phyloP scores from a whole-genome alignment of 2,888 invertebrate genomes.

The Meganola albula region DNA sequence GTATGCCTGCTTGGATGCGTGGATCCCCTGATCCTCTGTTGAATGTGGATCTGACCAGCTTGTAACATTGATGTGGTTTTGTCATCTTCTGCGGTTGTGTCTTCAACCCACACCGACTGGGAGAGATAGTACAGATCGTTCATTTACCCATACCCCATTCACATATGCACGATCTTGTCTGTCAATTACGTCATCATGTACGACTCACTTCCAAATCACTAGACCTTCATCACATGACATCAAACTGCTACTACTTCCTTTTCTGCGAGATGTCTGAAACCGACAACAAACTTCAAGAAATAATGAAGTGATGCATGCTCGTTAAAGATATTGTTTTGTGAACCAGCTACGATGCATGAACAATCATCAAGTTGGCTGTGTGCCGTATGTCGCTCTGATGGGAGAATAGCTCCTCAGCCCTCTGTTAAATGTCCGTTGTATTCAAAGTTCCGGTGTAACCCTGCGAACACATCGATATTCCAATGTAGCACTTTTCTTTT shows the following conservation, averaged over 20 bases:
- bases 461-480: conserved; percentile 26
- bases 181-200: conserved; percentile 43
- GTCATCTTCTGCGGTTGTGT: conserved; percentile 55
- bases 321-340: conserved; percentile 39
- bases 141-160: conserved; percentile 45
- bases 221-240: conserved; percentile 53
- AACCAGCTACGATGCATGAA: conserved; percentile 49
- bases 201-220: conserved; percentile 46
- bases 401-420: conserved; percentile 32
- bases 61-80: conserved; percentile 57
- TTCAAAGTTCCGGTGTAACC: conserved; percentile 25
- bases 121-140: conserved; percentile 55
- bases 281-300: conserved; percentile 40
- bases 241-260: conserved; percentile 45
- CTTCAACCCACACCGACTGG: conserved; percentile 62
- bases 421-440: conserved; percentile 21
- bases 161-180: conserved; percentile 64
- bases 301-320: conserved; percentile 57
- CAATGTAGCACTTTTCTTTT: conserved; percentile 18
- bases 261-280: conserved; percentile 37
- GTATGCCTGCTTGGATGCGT: conserved; percentile 53
- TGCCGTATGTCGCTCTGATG: conserved; percentile 29
- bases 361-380: conserved; percentile 38
- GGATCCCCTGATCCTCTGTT: conserved; percentile 47
- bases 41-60: conserved; percentile 62